Evolutionary conservation across 2,797 vertebrate species (phyloP).

Genomic region (Lepilemur ruficaudatus): DNA sequence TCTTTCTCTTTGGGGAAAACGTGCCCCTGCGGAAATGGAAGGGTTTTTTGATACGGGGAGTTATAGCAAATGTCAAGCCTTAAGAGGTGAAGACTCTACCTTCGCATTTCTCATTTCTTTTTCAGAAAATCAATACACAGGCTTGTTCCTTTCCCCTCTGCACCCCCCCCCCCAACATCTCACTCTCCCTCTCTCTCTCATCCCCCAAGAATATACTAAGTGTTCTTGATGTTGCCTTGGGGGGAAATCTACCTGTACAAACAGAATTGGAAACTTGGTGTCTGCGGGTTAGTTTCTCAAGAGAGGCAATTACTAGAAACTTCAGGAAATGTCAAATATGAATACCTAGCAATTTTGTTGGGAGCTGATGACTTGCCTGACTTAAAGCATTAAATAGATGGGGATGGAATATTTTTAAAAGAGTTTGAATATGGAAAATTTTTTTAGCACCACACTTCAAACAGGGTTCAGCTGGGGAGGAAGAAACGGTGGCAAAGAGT

Average conservation of each 20-base stretch:
- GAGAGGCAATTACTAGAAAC: conserved; percentile 73
- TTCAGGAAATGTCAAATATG: conserved; percentile 74
- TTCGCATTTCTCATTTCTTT: conserved; percentile 36
- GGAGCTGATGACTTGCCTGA: conserved; percentile 58
- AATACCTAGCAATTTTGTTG: conserved; percentile 69
- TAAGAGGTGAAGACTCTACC: not conserved
- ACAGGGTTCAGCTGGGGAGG: not conserved
- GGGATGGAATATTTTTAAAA: conserved; percentile 54
- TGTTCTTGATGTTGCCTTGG: conserved; percentile 56
- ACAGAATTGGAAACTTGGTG: conserved; percentile 36
- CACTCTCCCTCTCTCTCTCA: not conserved
- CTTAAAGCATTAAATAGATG: conserved; percentile 70
- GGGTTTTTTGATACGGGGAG: conserved; percentile 23
- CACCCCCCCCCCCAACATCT: not conserved
- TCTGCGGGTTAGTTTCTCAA: conserved; percentile 55
- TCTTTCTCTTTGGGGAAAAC: conserved; percentile 12
- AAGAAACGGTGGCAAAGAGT: not conserved
- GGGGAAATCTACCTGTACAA: conserved; percentile 59
- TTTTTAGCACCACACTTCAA: conserved; percentile 30
- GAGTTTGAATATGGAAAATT: conserved; percentile 25
- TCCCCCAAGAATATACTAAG: conserved; percentile 46
- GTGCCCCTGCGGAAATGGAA: conserved; percentile 7
- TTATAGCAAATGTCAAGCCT: conserved; percentile 45
- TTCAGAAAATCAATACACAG: not conserved
- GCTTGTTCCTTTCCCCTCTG: not conserved